These are phyloP conservation scores for Drepanosiphum platanoidis DNA, from an alignment of 2,888 invertebrate genomes.

Conservation along the genomic window DNA sequence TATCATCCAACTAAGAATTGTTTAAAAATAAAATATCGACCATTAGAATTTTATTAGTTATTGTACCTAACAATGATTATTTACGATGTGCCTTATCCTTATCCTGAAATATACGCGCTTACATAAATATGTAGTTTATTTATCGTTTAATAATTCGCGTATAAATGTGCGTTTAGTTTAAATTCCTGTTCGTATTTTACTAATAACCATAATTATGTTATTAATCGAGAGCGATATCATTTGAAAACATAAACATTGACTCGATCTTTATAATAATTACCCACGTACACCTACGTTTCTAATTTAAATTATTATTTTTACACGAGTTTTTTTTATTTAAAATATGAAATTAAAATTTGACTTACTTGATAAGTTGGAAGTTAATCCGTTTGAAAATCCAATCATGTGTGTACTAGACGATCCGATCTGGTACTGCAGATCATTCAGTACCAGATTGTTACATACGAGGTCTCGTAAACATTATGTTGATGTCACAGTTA, in stretches of 20 bases:
- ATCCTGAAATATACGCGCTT: not conserved
- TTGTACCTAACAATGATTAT: no score
- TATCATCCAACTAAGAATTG: no score
- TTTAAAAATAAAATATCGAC: no score
- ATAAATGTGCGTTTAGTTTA: not conserved
- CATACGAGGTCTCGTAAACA: slow-evolving; percentile 31
- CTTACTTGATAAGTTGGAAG: slow-evolving; percentile 37
- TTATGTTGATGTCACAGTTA: slow-evolving; percentile 53
- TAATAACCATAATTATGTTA: not conserved
- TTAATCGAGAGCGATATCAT: not conserved
- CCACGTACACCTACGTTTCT: no score
- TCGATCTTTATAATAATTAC: no score
- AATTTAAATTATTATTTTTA: no score
- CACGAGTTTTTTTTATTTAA: not conserved
- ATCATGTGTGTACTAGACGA: slow-evolving; percentile 40
- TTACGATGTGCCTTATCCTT: not conserved
- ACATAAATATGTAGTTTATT: not conserved
- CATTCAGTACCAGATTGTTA: slow-evolving; percentile 31
- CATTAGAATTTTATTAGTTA: no score
- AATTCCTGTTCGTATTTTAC: not conserved
- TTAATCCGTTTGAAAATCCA: slow-evolving; percentile 41
- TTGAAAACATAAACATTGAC: not conserved
- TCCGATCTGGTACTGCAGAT: slow-evolving; percentile 37
- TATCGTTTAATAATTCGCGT: not conserved
- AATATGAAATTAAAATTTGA: not conserved